These are phyloP conservation scores for Metalampra italica DNA, from an alignment of 2,888 invertebrate genomes.

Conservation along the genomic window DNA sequence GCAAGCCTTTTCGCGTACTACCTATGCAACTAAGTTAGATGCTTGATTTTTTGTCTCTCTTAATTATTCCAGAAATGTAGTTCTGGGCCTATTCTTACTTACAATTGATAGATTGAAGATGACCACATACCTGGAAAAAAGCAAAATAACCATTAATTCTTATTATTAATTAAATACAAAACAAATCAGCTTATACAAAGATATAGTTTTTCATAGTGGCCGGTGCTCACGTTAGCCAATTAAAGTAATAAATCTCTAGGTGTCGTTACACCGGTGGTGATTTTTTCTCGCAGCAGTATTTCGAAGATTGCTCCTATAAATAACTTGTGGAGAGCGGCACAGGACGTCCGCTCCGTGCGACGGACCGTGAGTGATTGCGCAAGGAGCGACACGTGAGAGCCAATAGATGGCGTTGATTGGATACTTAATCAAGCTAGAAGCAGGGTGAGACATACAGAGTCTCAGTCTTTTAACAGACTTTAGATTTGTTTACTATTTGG, in stretches of 20 bases:
- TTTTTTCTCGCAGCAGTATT: slow-evolving; percentile 44
- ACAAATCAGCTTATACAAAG: too few relatives aligned
- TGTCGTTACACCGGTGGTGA: slow-evolving; percentile 50
- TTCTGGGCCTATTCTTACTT: background rate
- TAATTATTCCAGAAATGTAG: background rate
- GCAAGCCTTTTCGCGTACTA: slow-evolving; percentile 6
- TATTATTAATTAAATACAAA: background rate
- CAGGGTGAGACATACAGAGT: background rate
- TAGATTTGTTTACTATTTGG: background rate
- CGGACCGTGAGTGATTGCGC: slow-evolving; percentile 59
- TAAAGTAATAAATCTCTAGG: slow-evolving; percentile 57
- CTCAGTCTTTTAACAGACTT: background rate
- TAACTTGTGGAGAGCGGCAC: slow-evolving; percentile 44
- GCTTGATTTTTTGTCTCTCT: slow-evolving; percentile 11
- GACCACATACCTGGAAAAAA: slow-evolving; percentile 14
- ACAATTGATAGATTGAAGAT: background rate
- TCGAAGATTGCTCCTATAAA: slow-evolving; percentile 70
- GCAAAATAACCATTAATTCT: background rate
- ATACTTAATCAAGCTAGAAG: slow-evolving; percentile 55
- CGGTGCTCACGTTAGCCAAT: slow-evolving; percentile 41
- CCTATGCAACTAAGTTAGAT: slow-evolving; percentile 10
- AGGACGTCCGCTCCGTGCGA: slow-evolving; percentile 46
- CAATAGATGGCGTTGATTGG: slow-evolving; percentile 68
- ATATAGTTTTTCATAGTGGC: slow-evolving; percentile 20
- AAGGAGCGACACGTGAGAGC: slow-evolving; percentile 49